A percentile compares a stretch with the other conserved stretches of the same genome.
These are phyloP conservation scores for Drepana arcuata DNA, from an alignment of 1,140 invertebrate genomes.

Conservation along the genomic window DNA sequence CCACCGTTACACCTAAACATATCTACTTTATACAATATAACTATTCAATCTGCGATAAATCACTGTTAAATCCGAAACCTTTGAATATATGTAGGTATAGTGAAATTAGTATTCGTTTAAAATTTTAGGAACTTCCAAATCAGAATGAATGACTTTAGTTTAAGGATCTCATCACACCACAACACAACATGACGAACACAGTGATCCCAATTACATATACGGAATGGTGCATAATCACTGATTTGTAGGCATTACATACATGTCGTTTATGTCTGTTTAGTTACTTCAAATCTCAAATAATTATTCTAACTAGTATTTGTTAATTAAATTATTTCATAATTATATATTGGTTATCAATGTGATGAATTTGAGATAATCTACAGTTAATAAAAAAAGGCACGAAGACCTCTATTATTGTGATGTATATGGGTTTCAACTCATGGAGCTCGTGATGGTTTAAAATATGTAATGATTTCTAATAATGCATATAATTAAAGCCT, in stretches of 20 bases:
- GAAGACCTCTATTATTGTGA: too few species aligned
- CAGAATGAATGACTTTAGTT: conserved; percentile 12
- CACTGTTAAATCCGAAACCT: conserved; percentile 5
- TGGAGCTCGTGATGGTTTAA: too few species aligned
- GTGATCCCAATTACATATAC: conserved; percentile 18
- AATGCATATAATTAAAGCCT: too few species aligned
- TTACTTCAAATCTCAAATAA: conserved; percentile 22
- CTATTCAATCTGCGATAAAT: conserved; percentile 18
- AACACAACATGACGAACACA: conserved; percentile 10
- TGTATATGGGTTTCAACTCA: too few species aligned
- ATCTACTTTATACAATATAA: conserved; percentile 14
- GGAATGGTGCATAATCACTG: conserved; percentile 27
- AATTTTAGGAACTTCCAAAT: conserved; percentile 22
- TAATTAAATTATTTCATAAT: conserved; percentile 7
- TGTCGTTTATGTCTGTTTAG: too few species aligned
- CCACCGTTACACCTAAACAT: conserved; percentile 20
- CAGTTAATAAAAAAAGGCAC: too few species aligned
- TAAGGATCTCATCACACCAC: conserved; percentile 7
- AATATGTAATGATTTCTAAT: too few species aligned
- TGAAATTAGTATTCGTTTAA: too few species aligned
- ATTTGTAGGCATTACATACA: neutral
- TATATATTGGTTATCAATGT: too few species aligned
- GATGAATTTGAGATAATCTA: too few species aligned
- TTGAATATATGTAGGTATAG: too few species aligned
- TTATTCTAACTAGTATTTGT: conserved; percentile 18